Evolutionary conservation across 2,888 invertebrate genomes (phyloP).

Genomic region (Pseudococcus viburni): DNA sequence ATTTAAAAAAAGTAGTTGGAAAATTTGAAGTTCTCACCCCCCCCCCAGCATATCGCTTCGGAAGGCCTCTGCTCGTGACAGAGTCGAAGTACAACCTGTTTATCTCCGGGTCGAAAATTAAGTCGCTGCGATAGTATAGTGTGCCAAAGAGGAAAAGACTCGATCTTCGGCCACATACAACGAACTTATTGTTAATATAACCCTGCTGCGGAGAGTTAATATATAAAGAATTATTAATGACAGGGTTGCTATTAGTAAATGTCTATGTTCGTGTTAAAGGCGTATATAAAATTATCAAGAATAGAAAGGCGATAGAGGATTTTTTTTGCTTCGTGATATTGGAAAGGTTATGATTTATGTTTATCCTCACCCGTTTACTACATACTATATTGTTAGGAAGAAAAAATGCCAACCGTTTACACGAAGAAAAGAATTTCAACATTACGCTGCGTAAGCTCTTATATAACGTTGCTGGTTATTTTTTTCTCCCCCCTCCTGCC

Average conservation of each 20-base stretch:
- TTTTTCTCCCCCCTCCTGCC: background rate
- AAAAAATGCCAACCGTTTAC: constrained; percentile 51
- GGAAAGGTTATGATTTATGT: constrained; percentile 57
- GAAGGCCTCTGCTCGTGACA: too few relatives aligned
- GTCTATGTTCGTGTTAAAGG: constrained; percentile 50
- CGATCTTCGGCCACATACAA: background rate
- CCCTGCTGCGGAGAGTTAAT: constrained; percentile 30
- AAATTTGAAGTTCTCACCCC: too few relatives aligned
- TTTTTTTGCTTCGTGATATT: constrained; percentile 22
- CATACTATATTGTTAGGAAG: constrained; percentile 30
- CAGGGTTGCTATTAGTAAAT: constrained; percentile 51
- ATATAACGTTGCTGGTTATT: background rate
- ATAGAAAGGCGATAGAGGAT: constrained; percentile 42
- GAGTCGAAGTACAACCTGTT: too few relatives aligned
- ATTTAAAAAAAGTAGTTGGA: too few relatives aligned
- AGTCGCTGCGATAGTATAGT: background rate
- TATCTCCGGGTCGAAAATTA: background rate
- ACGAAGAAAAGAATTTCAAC: constrained; percentile 45
- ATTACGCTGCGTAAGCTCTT: constrained; percentile 46
- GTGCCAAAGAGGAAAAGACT: background rate
- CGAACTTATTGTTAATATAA: constrained; percentile 25
- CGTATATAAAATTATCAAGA: constrained; percentile 55
- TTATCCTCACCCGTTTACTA: constrained; percentile 19
- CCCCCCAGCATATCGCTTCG: too few relatives aligned
- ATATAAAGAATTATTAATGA: constrained; percentile 52